These are phyloP conservation scores for Anthoscopus minutus DNA, from an alignment of 2,113 vertebrate genomes.

Conservation along the genomic window DNA sequence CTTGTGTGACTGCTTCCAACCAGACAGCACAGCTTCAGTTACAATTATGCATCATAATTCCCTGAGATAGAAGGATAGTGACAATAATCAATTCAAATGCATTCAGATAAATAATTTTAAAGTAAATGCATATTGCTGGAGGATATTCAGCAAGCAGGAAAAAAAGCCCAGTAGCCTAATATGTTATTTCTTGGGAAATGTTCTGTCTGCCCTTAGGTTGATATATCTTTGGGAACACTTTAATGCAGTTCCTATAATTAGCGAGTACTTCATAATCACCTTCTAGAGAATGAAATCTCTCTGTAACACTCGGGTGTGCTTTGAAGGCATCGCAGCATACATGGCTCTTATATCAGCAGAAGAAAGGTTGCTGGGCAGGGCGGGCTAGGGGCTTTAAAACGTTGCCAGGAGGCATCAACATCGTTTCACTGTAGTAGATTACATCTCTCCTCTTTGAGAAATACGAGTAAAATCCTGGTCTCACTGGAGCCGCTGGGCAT, in stretches of 20 bases:
- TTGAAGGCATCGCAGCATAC: neutral
- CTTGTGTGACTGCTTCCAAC: neutral
- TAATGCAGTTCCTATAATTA: neutral
- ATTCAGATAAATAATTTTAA: slow-evolving; percentile 22
- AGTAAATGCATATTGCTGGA: neutral
- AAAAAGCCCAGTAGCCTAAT: neutral
- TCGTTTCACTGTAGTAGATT: neutral
- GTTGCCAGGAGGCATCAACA: neutral
- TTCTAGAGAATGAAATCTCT: neutral
- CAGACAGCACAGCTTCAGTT: neutral
- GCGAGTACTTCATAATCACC: neutral
- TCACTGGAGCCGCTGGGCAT: neutral
- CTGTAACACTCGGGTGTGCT: neutral
- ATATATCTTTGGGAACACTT: neutral
- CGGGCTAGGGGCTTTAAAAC: neutral
- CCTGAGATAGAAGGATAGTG: neutral
- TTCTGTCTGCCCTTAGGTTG: neutral
- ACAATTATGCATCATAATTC: neutral
- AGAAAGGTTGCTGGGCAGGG: neutral
- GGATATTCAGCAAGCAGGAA: neutral
- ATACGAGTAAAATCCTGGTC: neutral
- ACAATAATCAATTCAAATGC: slow-evolving; percentile 31
- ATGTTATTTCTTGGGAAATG: neutral
- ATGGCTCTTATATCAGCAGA: neutral
- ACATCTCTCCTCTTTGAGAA: neutral